Evolutionary conservation across 2,888 invertebrate species (phyloP), one percentile per base, ranked within the genome.

Genomic region (Horisme vitalbata): DNA sequence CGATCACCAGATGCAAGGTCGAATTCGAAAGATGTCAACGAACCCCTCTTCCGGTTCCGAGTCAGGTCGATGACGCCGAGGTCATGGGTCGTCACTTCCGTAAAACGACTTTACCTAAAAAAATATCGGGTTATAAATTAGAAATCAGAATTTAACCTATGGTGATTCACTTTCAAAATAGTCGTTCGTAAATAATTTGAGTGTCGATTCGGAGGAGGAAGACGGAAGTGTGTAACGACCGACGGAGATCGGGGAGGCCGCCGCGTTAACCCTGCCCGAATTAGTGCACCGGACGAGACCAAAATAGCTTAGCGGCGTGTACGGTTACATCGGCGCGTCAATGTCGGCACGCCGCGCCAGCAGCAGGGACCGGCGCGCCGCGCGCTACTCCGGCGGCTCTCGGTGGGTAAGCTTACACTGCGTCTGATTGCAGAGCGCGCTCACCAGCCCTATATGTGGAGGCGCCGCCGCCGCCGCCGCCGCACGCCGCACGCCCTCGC

Each of bases 211-310:
- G 71, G 75, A 79, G 70, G 75, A 72, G 54, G 72, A 80, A 83
- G 83, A 81, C 82, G 83, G 84, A 86, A 86, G 83, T 85, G 85
- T 79, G 70, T 71, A 77, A 75, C 72, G 73, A 74, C 69, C 75
- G 71, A 65, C 75, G 68, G 74, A 76, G 78, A 65, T 75, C 74
- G 69, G 73, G 75, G 83, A 86, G 83, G 86, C 83, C 83, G 76
- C 78, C 79, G 81, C 82, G 84, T 78, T 87, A 89, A 89, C 87
- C 87, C 88, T 86, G 87, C 87, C 88, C 88, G 88, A 87, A 83
- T 87, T 88, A 88, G 88, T 87, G 87, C 87, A 87, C 84, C 84
- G 86, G 74, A 80, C 82, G 84, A 75, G 85, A 83, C 86, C 69
- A 77, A 87, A 89, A 89, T 88, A 88, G 88, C 84, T 74, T 77